Conservation (phyloP, 2,888 invertebrate species). For the Phania funesta region DNA sequence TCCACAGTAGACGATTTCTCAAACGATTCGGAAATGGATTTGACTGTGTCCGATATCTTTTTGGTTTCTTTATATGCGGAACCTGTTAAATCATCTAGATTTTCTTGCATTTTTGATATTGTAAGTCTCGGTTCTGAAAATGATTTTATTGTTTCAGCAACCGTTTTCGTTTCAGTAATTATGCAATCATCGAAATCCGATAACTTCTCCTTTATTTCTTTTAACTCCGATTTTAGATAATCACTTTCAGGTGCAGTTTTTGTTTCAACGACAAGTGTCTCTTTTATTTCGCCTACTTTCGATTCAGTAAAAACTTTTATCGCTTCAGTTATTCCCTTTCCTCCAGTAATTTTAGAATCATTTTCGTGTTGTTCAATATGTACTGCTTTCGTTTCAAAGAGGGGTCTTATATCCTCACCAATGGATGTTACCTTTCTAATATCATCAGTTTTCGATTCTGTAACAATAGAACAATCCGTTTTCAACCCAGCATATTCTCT, state of each 20-base stretch:
- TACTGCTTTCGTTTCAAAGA: background rate
- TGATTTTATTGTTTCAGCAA: slow-evolving; percentile 59
- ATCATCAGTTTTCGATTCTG: background rate
- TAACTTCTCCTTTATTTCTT: background rate
- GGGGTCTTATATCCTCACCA: background rate
- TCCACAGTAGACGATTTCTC: slow-evolving; percentile 23
- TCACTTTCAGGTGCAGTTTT: background rate
- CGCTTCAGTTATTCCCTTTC: background rate
- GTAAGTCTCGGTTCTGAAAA: slow-evolving; percentile 48
- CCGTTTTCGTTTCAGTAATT: slow-evolving; percentile 51
- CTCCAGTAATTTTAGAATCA: background rate
- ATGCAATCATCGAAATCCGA: slow-evolving; percentile 28
- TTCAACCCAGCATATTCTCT: background rate
- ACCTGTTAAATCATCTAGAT: background rate
- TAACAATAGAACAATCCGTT: background rate
- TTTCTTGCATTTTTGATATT: slow-evolving; percentile 35
- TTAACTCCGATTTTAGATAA: background rate
- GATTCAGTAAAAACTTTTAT: background rate
- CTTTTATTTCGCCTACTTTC: background rate
- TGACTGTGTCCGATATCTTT: slow-evolving; percentile 46
- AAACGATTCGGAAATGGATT: slow-evolving; percentile 44
- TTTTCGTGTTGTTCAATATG: background rate
- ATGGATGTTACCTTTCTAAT: background rate
- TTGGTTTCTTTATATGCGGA: slow-evolving; percentile 14
- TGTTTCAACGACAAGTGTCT: background rate